Percentiles rank a stretch among this genome's conserved stretches.
These are phyloP conservation scores for Agrochola circellaris DNA, from an alignment of 2,888 invertebrate species.

Conservation along the genomic window DNA sequence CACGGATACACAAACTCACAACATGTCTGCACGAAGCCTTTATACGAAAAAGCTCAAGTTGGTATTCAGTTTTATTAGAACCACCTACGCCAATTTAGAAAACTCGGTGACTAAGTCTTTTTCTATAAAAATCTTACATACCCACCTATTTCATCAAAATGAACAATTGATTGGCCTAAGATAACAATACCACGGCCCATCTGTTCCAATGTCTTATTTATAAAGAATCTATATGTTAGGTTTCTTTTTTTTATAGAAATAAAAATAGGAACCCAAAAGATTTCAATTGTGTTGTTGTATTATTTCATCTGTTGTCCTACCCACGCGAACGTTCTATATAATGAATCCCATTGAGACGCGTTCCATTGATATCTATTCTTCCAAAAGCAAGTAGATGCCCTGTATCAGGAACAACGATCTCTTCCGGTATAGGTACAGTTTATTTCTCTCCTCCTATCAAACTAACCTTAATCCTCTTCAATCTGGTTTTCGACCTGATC, in stretches of 20 bases:
- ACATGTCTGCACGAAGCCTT: not conserved
- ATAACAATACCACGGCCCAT: constrained; percentile 7
- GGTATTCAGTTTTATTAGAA: not conserved
- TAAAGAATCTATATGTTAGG: not conserved
- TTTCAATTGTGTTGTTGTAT: constrained; percentile 29
- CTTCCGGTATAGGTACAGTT: constrained; percentile 6
- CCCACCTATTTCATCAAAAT: constrained; percentile 1
- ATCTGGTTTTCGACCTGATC: no score
- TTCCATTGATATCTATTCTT: constrained; percentile 2
- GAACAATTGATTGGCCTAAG: constrained; percentile 30
- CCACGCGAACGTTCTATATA: constrained; percentile 31
- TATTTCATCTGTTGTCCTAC: constrained; percentile 34
- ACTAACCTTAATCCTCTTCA: no score
- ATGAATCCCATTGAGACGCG: constrained; percentile 33
- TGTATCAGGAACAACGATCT: not conserved
- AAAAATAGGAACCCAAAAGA: constrained; percentile 35
- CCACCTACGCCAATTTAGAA: not conserved
- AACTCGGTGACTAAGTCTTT: not conserved
- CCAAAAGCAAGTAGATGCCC: not conserved
- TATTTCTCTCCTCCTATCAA: not conserved
- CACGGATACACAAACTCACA: no score
- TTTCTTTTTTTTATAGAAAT: not conserved
- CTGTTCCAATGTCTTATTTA: constrained; percentile 12
- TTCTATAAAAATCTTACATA: not conserved
- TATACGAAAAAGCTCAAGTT: not conserved